Conservation (phyloP, 2,888 invertebrate genomes). For the Chirona hameri region DNA sequence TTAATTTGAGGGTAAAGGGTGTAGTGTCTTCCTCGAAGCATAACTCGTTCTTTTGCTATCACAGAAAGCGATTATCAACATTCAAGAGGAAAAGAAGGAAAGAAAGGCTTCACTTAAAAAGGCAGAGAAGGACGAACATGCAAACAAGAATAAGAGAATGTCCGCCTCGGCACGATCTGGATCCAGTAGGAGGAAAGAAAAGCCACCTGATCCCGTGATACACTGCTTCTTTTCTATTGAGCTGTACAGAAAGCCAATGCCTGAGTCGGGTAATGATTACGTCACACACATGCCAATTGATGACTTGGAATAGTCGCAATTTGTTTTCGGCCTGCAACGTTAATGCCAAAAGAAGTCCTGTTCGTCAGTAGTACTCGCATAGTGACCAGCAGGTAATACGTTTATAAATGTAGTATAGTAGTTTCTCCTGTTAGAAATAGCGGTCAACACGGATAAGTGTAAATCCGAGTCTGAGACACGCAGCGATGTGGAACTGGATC, state of each 20-base stretch:
- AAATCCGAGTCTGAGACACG: no score
- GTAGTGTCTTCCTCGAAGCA: no score
- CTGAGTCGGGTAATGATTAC: neutral
- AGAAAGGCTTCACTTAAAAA: neutral
- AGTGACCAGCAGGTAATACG: no score
- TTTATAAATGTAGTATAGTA: no score
- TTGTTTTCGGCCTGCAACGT: no score
- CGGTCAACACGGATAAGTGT: no score
- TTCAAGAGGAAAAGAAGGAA: neutral
- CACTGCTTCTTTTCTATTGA: neutral
- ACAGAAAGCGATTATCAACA: neutral
- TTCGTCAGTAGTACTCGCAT: no score
- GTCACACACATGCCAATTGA: neutral
- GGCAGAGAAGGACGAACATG: neutral
- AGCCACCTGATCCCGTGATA: neutral
- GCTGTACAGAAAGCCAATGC: neutral
- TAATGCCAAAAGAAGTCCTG: no score
- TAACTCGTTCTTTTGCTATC: no score
- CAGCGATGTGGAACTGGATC: no score
- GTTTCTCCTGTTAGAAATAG: no score
- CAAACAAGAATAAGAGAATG: neutral
- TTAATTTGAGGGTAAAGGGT: no score
- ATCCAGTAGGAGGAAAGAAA: neutral
- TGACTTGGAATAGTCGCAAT: neutral
- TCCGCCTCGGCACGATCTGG: neutral